Base-by-base conservation (phyloP, 1,140 invertebrate species). In the Leptoteleia sp. region DNA sequence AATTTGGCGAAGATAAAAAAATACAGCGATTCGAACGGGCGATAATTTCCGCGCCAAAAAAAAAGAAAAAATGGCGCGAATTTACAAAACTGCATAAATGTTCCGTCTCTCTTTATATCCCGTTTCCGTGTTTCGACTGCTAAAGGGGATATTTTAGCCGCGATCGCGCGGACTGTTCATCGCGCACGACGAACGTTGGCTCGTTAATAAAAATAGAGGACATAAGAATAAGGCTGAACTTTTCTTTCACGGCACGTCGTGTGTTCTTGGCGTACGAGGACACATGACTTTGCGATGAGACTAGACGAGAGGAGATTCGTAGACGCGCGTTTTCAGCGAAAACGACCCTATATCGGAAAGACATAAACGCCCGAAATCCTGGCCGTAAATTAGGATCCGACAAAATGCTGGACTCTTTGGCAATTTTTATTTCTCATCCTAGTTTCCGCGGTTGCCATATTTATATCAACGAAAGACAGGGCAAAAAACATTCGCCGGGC, bases 341-440 rank as follows among this genome's bases (percentile, higher is more conserved):
- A 87, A 87, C 85, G 83, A 88, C 84, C 81, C 84, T 86, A 76
- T 83, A 90, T 90, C 85, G 89, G 87, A 90, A 90, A 89, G 87
- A 83, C 89, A 88, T 90, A 90, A 90, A 89, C 85, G 85, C 78
- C 81, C 83, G 84, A 83, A 88, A 89, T 89, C 88, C 88, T 31
- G 52, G 80, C 80, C 85, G 85, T 90, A 90, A 90, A 90, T 90
- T 90, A 89, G 87, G 88, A 89, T 89, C 76, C 85, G 83, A 84
- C 83, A 84, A 85, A 87, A 85, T 82, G 83, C 86, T 70, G 87
- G 88, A 88, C 88, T 87, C 81, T 71, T 73, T 65, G 43, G 54
- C 62, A 73, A 73, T 82, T 83, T 84, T 80, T 81, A 80, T 81
- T 83, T 82, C 81, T 72, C 65, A 70, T 79, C 62, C 76, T 59